Evolutionary conservation across 53 echinoderm and acorn worm species (phyloP), one percentile per base, ranked within the genome.

Genomic region (Antedon mediterranea): DNA sequence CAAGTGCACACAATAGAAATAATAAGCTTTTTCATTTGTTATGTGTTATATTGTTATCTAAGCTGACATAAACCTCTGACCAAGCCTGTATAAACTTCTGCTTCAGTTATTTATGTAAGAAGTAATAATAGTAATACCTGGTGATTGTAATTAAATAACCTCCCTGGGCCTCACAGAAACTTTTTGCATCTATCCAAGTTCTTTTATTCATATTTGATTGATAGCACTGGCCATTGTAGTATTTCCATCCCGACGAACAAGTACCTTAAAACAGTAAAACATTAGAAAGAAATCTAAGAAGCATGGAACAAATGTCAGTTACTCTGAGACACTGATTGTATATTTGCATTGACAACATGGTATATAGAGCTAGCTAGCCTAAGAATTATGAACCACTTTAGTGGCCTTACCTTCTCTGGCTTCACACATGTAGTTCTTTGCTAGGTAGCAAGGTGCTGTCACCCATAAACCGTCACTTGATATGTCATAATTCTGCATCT

Each of bases 141-240:
- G 87, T 71, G 27, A 94, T 88, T 13, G 89, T 78, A 31, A 79
- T 75, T 71, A 97, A 31, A 34, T 88, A 90, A 13, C 86, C 90
- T 30, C 90, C 85, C 44, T 97, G 92, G 0, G 85, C 83, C 32
- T 90, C 90, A 77, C 98, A 97, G 77, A 83, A 91, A 72, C 81
- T 79, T 71, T 92, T 97, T 4, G 98, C 92, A 83, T 92, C 92
- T 28, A 89, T 86, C 89, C 92, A 97, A 26, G 89, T 97, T 72
- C 73, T 85, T 0, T 77, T 76, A 75, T 84, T 75, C 27, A 85
- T 73, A 75, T 92, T 88, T 42, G 81, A 73, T 73, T 97, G 98
- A 43, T 90, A 97, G 73, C 98, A 97, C 23, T 87, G 81, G 0
- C 98, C 92, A 34, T 90, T 90, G 43, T 88, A 87, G 14, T 88